Evolutionary conservation across 1,140 invertebrate genomes (phyloP).

Genomic region (honey bee (Apis mellifera)): DNA sequence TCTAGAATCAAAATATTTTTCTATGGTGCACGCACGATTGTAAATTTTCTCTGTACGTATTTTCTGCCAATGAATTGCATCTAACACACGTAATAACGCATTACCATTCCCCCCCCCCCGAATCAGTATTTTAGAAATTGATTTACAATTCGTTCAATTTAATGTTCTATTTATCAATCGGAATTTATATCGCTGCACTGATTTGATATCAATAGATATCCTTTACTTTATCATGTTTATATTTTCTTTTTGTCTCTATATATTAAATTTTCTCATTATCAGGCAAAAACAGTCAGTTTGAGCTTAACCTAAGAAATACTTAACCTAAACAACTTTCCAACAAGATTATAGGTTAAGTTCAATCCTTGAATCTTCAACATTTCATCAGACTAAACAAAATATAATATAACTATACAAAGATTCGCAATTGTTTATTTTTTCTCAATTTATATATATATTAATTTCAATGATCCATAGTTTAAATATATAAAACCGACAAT

Average conservation of each 20-base stretch:
- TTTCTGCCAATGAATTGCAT: neutral
- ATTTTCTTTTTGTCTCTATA: neutral
- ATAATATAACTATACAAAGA: neutral
- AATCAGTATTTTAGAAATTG: neutral
- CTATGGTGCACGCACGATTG: neutral
- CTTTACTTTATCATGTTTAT: neutral
- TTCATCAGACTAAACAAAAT: no score
- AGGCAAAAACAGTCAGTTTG: neutral
- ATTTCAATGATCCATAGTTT: neutral
- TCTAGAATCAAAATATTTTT: conserved; percentile 17
- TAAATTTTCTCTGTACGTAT: conserved; percentile 8
- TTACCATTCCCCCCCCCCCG: no score
- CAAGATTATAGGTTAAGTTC: neutral
- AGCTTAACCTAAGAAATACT: neutral
- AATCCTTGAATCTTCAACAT: neutral
- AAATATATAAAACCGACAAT: neutral
- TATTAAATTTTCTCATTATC: neutral
- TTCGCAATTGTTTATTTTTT: neutral
- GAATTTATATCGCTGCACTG: conserved; percentile 15
- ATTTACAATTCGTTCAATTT: neutral
- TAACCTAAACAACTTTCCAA: neutral
- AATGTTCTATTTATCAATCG: neutral
- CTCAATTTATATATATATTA: neutral
- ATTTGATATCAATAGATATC: conserved; percentile 22
- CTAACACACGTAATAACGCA: neutral